Percentiles rank a stretch among this genome's conserved stretches.
phyloP scores from a whole-genome alignment of 2,888 invertebrate species.

The Hipparchia semele region DNA sequence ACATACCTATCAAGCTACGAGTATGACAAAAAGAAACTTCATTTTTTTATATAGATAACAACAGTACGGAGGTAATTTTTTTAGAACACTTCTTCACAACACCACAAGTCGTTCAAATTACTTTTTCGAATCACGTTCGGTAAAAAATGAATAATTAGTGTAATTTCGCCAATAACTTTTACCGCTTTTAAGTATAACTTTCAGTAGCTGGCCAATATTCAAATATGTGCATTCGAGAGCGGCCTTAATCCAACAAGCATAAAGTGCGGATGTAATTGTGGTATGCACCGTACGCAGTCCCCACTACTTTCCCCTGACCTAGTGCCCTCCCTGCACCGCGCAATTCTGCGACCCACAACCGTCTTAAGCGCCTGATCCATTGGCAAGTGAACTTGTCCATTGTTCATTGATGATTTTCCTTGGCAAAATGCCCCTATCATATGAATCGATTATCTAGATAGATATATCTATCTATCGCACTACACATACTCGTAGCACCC shows the following conservation, averaged over 20 bases:
- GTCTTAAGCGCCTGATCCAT: conserved; percentile 44
- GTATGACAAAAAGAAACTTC: neutral
- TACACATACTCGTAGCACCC: no score
- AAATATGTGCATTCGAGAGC: conserved; percentile 43
- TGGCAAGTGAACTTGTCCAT: conserved; percentile 21
- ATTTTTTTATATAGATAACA: neutral
- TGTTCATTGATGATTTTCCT: neutral
- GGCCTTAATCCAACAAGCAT: conserved; percentile 45
- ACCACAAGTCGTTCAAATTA: neutral
- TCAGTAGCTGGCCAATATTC: conserved; percentile 30
- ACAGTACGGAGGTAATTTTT: no score
- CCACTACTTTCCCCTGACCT: conserved; percentile 81
- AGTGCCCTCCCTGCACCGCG: conserved; percentile 73
- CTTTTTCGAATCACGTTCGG: conserved; percentile 1
- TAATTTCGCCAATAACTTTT: neutral
- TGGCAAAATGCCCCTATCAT: neutral
- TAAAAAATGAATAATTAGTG: conserved; percentile 4
- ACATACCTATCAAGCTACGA: no score
- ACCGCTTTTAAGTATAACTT: conserved; percentile 2
- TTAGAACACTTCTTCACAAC: no score
- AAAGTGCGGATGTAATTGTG: conserved; percentile 61
- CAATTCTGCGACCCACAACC: conserved; percentile 67
- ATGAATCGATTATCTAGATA: neutral
- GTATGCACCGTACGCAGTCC: conserved; percentile 71
- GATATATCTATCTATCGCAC: no score